Percentiles rank a stretch among this genome's conserved stretches.
Conservation (phyloP, 2,888 invertebrate species). For the Synanthedon myopaeformis region DNA sequence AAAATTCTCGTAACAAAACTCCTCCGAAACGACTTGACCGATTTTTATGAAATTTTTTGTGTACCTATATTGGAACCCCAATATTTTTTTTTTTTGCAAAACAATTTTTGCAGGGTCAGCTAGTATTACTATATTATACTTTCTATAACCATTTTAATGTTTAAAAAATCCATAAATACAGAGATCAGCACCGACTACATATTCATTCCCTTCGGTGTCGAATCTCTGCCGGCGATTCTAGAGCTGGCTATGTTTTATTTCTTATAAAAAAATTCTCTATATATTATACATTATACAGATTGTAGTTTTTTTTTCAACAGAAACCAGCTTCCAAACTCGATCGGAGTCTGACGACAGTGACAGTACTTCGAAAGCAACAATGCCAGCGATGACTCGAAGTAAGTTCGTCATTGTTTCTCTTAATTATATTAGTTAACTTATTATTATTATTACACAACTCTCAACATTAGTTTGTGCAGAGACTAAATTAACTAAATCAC, state of each 20-base stretch:
- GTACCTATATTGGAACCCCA: no score
- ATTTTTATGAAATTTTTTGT: no score
- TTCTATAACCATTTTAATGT: no score
- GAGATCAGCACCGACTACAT: no score
- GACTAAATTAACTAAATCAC: not conserved
- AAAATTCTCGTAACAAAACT: no score
- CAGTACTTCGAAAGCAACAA: constrained; percentile 61
- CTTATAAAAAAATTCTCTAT: not conserved
- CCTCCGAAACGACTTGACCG: no score
- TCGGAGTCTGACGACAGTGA: constrained; percentile 67
- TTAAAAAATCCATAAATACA: no score
- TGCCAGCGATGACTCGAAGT: constrained; percentile 51
- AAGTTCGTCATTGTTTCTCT: constrained; percentile 18
- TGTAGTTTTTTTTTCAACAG: constrained; percentile 35
- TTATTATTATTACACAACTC: not conserved
- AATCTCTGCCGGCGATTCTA: not conserved
- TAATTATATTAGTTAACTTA: not conserved
- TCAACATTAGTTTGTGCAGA: not conserved
- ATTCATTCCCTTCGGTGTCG: no score
- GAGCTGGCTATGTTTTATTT: not conserved
- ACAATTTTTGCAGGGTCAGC: no score
- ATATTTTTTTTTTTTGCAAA: no score
- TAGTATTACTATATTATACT: no score
- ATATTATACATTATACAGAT: no score
- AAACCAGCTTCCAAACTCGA: constrained; percentile 61